Evolutionary conservation across 2,113 vertebrate species (phyloP).

Genomic region (Caranx ignobilis): DNA sequence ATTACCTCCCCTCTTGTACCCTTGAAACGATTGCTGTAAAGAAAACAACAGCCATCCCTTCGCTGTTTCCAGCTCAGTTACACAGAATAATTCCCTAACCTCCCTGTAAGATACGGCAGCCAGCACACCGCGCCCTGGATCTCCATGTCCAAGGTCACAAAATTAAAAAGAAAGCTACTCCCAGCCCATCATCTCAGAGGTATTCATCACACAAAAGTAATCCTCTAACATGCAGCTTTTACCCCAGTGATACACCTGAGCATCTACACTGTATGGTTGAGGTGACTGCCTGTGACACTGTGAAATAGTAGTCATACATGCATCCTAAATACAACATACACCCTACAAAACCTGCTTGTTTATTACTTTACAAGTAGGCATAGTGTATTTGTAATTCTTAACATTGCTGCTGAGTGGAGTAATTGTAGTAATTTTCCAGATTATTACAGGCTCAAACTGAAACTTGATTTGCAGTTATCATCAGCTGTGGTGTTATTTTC

Average conservation of each 20-base stretch:
- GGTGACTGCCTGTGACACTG: not conserved
- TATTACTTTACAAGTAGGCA: too few species aligned
- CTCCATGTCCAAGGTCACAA: conserved; percentile 22
- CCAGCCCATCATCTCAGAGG: not conserved
- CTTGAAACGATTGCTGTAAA: conserved; percentile 47
- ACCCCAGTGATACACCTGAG: not conserved
- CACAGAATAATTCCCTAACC: conserved; percentile 11
- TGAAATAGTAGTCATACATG: not conserved
- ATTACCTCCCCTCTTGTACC: conserved; percentile 39
- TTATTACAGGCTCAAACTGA: not conserved
- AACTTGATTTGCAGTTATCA: not conserved
- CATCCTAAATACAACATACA: too few species aligned
- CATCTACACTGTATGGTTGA: not conserved
- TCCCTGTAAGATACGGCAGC: conserved; percentile 12
- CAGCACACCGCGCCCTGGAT: not conserved
- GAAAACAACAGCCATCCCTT: conserved; percentile 31
- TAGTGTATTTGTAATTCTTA: not conserved
- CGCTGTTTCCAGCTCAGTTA: conserved; percentile 28
- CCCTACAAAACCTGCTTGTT: too few species aligned
- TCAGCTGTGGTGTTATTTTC: not conserved
- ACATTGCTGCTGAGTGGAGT: not conserved
- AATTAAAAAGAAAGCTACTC: not conserved
- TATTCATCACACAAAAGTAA: not conserved
- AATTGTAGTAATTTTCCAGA: not conserved
- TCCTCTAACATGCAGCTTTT: not conserved